Base-by-base conservation (phyloP, 2,113 vertebrate genomes). In the Pterocles burchelli region DNA sequence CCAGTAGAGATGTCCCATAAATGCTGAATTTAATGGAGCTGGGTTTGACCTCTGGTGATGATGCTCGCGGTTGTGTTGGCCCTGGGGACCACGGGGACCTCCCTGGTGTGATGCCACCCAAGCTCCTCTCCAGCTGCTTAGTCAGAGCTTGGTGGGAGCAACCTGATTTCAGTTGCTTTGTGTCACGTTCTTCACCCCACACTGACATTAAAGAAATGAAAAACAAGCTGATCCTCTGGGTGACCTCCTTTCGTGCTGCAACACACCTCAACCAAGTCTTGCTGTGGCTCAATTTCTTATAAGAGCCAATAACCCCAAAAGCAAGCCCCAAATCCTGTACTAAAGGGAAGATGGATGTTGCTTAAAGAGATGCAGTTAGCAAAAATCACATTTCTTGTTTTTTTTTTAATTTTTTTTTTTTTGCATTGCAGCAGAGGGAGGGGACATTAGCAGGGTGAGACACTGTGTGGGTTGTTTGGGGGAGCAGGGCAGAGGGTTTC, bases 141-240 rank as follows among this genome's bases (percentile, higher is more conserved):
- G 55, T 95, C 94, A 96, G 71, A 94, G 82, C 95, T 91, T 34
- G 91, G 96, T 96, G 96, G 94, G 94, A 95, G 85, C 95, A 96
- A 12, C 93, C 94, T 79, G 89, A 91, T 93, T 93, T 71, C 93
- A 91, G 34, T 78, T 0, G 2, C 93, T 89, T 78, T 75, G 92
- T 90, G 96, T 95, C 96, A 90, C 11, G 76, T 97, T 95, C 94
- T 28, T 85, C 80, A 4, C 95, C 93, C 93, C 89, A 78, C 93
- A 38, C 79, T 94, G 96, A 73, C 95, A 87, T 89, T 19, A 94
- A 59, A 84, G 74, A 65, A 54, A 46, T 4, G 65, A 84, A 93
- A 93, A 96, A 66, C 91, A 92, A 92, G 80, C 65, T 9, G 22
- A 41, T 75, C 67, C 73, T 73, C 28, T 2, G 6, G 76, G 12